Percentiles rank a stretch among this genome's conserved stretches.
phyloP scores from a whole-genome alignment of 2,797 vertebrate species.

The Erethizon dorsatum region DNA sequence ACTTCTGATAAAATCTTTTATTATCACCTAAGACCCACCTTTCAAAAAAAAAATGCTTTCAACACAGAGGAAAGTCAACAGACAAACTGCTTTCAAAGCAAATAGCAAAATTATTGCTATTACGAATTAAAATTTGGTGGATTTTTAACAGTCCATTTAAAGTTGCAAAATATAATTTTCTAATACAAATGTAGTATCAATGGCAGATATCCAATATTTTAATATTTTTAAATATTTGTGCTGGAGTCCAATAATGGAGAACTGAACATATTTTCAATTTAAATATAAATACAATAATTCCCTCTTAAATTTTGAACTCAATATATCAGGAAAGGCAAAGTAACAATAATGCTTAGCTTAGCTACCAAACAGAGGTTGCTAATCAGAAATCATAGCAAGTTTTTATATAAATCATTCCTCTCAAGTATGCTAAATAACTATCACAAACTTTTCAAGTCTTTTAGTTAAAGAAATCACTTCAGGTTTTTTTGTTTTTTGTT shows the following conservation, averaged over 20 bases:
- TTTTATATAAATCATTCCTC: conserved; percentile 50
- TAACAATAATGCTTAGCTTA: conserved; percentile 47
- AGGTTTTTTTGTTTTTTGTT: no score
- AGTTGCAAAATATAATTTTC: background rate
- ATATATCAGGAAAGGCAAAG: conserved; percentile 13
- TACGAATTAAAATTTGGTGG: background rate
- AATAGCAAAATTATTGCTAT: background rate
- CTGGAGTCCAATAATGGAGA: background rate
- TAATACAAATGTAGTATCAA: conserved; percentile 22
- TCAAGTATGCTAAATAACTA: background rate
- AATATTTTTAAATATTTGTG: conserved; percentile 16
- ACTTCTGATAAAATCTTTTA: conserved; percentile 56
- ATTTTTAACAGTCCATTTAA: background rate
- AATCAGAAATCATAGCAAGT: background rate
- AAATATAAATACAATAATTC: background rate
- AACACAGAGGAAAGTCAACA: background rate
- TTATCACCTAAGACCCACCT: background rate
- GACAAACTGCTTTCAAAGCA: conserved; percentile 39
- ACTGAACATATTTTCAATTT: background rate
- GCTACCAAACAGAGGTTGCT: background rate
- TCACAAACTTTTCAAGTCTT: background rate
- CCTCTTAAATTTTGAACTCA: conserved; percentile 56
- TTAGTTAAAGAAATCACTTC: background rate
- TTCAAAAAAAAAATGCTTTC: background rate
- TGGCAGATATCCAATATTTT: background rate